Conservation (phyloP, 2,888 invertebrate species). For the Apotomis turbidana region DNA sequence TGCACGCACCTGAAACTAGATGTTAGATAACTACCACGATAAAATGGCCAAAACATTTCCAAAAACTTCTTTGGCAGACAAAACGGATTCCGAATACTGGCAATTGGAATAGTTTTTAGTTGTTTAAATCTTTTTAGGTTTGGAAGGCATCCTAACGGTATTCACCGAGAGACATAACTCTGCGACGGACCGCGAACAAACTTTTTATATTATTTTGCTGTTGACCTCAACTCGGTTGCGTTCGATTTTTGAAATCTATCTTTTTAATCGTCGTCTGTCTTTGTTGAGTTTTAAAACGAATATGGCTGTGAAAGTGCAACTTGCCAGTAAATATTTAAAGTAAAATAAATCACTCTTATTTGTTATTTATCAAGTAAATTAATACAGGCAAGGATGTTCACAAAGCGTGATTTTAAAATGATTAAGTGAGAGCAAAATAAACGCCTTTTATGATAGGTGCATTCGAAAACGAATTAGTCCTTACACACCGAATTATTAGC, state of each 20-base stretch:
- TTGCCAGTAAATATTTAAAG: too few relatives aligned
- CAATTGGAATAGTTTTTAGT: slow-evolving; percentile 82
- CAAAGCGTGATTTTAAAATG: too few relatives aligned
- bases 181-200: slow-evolving; percentile 67
- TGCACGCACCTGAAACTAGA: neutral
- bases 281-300: slow-evolving; percentile 36
- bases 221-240: slow-evolving; percentile 70
- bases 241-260: slow-evolving; percentile 65
- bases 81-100: slow-evolving; percentile 81
- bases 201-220: slow-evolving; percentile 76
- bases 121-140: slow-evolving; percentile 71
- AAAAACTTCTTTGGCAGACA: slow-evolving; percentile 71
- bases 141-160: slow-evolving; percentile 82
- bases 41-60: slow-evolving; percentile 47
- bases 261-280: slow-evolving; percentile 51
- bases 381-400: too few relatives aligned
- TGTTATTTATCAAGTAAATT: neutral
- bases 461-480: too few relatives aligned
- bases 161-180: slow-evolving; percentile 76
- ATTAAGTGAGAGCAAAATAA: too few relatives aligned
- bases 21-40: slow-evolving; percentile 19
- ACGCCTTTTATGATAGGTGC: too few relatives aligned
- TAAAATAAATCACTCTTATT: neutral
- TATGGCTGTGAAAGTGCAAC: slow-evolving; percentile 17
- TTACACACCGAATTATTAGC: too few relatives aligned